Conservation (phyloP, 2,888 invertebrate species). For the Frankliniella intonsa region DNA sequence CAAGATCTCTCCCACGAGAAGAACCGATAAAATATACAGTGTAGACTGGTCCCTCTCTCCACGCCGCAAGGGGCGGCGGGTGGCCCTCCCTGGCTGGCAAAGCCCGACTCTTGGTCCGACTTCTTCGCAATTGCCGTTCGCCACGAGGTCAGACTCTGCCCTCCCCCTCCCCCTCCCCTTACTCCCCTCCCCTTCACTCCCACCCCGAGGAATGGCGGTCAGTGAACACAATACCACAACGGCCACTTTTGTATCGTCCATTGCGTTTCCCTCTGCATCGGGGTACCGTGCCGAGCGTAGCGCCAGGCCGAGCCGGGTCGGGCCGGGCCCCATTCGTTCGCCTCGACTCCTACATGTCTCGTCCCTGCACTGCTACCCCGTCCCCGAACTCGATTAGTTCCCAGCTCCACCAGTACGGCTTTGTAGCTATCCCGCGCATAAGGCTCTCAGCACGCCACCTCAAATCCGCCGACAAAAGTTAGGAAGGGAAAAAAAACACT, state of each 20-base stretch:
- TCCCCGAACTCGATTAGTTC: not conserved
- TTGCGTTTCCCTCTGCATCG: not conserved
- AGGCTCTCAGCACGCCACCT: not conserved
- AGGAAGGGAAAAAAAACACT: too few species aligned
- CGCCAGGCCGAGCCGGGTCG: not conserved
- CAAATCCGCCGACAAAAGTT: too few species aligned
- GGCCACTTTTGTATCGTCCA: not conserved
- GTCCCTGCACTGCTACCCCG: not conserved
- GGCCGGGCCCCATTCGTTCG: not conserved
- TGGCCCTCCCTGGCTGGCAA: too few species aligned
- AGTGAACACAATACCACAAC: slow-evolving; percentile 10
- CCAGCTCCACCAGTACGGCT: not conserved
- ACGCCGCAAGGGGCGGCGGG: too few species aligned
- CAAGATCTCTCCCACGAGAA: too few species aligned
- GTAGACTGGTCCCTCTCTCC: too few species aligned
- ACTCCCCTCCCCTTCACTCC: not conserved
- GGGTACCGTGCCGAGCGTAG: too few species aligned
- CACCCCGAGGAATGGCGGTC: not conserved
- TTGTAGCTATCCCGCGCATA: not conserved
- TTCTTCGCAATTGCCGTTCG: too few species aligned
- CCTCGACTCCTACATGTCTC: not conserved
- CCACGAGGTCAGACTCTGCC: not conserved
- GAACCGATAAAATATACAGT: too few species aligned
- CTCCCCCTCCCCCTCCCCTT: not conserved
- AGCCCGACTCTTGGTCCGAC: too few species aligned